Evolutionary conservation across 2,797 vertebrate species (phyloP).

Genomic region (Anas bahamensis): DNA sequence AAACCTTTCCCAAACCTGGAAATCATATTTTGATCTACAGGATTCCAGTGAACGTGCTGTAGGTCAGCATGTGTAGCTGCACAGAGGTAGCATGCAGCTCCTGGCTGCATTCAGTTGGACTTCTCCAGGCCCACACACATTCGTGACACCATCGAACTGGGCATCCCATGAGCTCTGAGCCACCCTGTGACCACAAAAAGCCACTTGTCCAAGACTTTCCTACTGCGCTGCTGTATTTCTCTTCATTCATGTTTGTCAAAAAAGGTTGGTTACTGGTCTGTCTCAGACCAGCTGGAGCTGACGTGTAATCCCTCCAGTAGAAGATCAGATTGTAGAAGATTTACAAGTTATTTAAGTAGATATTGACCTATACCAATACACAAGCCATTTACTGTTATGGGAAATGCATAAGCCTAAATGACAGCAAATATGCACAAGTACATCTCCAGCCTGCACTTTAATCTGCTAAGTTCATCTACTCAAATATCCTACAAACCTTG

Average conservation of each 20-base stretch:
- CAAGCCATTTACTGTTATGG: accelerated
- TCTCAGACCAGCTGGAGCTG: too few relatives aligned
- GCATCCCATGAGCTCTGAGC: not conserved
- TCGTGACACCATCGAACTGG: not conserved
- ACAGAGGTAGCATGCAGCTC: not conserved
- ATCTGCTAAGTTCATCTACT: not conserved
- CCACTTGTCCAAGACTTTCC: not conserved
- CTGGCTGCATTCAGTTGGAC: not conserved
- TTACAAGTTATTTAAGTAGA: not conserved
- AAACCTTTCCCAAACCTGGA: not conserved
- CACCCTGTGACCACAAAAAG: not conserved
- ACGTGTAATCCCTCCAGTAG: not conserved
- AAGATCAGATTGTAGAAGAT: too few relatives aligned
- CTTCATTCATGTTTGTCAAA: not conserved
- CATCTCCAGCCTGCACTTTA: not conserved
- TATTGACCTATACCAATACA: not conserved
- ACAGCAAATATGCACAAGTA: not conserved
- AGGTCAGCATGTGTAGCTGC: not conserved
- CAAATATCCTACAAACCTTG: not conserved
- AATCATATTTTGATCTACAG: not conserved
- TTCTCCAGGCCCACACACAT: not conserved
- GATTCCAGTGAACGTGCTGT: not conserved
- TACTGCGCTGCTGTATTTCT: not conserved
- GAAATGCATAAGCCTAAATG: not conserved
- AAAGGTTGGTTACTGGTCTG: too few relatives aligned